phyloP scores from a whole-genome alignment of 2,113 vertebrate genomes.

The Lagopus muta region DNA sequence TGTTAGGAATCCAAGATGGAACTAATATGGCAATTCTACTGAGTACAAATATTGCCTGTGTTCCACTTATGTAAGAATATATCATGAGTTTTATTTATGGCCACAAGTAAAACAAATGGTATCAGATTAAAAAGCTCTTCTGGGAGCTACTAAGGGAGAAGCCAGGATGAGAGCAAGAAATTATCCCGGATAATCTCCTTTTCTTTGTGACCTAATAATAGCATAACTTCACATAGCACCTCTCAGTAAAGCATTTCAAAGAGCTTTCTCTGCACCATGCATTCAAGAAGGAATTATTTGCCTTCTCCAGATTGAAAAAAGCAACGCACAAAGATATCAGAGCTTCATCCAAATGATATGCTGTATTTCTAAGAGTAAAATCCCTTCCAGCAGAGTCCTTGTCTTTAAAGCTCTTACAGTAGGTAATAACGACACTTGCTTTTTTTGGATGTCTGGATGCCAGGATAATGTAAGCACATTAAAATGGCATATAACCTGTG shows the following conservation, averaged over 20 bases:
- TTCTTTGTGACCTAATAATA: neutral
- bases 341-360: neutral
- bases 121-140: neutral
- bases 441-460: rapidly evolving
- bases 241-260: neutral
- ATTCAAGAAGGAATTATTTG: neutral
- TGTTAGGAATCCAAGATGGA: neutral
- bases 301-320: neutral
- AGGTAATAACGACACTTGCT: neutral
- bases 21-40: neutral
- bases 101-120: neutral
- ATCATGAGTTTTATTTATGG: neutral
- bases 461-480: neutral
- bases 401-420: neutral
- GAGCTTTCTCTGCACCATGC: neutral
- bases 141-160: neutral
- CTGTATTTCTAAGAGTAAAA: neutral
- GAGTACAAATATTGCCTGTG: neutral
- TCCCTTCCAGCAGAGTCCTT: neutral
- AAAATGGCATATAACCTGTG: neutral
- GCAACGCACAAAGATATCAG: neutral
- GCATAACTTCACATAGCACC: neutral
- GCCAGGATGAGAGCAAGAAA: neutral
- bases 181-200: neutral
- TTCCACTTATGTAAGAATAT: neutral